These are phyloP conservation scores for Nasonia longicornis DNA, from an alignment of 1,140 invertebrate species.

Conservation along the genomic window DNA sequence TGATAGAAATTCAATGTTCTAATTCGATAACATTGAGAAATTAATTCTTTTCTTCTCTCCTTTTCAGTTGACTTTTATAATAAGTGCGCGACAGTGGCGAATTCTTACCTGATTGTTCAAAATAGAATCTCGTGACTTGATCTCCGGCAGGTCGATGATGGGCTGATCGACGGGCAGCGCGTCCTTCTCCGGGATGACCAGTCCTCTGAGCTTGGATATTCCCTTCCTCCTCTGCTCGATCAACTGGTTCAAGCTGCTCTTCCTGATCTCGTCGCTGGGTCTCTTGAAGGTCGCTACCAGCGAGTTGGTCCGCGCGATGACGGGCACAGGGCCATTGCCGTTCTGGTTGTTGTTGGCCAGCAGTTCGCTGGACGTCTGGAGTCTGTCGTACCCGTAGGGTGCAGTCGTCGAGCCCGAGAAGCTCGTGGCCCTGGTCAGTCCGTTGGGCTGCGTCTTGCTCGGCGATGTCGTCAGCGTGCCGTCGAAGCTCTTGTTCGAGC, in stretches of 20 bases:
- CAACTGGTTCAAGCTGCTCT: conserved; percentile 73
- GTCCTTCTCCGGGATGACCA: conserved; percentile 86
- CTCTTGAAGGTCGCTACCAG: conserved; percentile 63
- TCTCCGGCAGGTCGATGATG: conserved; percentile 81
- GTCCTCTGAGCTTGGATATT: conserved; percentile 84
- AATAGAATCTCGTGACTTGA: conserved; percentile 76
- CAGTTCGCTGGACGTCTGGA: conserved; percentile 40
- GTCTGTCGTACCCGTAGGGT: conserved; percentile 12
- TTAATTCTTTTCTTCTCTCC: too few relatives aligned
- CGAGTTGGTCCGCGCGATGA: conserved; percentile 65
- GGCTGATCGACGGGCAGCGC: conserved; percentile 70
- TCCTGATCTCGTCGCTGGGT: conserved; percentile 59
- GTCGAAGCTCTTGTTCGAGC: conserved; percentile 29
- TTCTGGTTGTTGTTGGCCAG: neutral
- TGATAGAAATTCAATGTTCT: neutral
- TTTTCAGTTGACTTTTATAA: neutral
- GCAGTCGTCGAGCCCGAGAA: conserved; percentile 61
- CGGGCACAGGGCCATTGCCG: conserved; percentile 33
- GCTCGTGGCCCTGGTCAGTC: conserved; percentile 69
- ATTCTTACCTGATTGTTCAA: conserved; percentile 57
- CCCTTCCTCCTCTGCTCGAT: conserved; percentile 84
- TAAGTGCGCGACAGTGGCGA: neutral
- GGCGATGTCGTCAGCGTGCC: neutral
- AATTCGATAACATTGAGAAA: neutral
- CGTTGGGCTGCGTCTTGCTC: neutral